Evolutionary conservation across 2,888 invertebrate species (phyloP).

Genomic region (Drosophila kokeensis): DNA sequence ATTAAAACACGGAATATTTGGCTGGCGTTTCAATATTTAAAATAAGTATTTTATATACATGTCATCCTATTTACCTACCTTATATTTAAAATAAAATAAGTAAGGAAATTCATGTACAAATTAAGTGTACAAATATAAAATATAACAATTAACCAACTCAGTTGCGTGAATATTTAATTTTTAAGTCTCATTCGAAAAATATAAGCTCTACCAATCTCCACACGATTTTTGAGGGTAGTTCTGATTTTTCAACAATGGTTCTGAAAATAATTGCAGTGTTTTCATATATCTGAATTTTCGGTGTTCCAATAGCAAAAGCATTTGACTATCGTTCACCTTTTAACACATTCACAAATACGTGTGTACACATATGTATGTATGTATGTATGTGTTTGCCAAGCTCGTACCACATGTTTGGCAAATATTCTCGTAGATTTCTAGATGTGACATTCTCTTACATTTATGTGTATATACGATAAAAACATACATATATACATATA

Average conservation of each 20-base stretch:
- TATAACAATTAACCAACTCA: neutral
- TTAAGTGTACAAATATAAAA: neutral
- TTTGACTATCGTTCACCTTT: constrained; percentile 7
- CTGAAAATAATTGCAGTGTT: neutral
- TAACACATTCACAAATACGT: neutral
- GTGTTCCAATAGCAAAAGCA: neutral
- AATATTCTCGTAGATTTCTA: constrained; percentile 11
- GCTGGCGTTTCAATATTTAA: neutral
- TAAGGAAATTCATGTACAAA: neutral
- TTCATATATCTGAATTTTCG: neutral
- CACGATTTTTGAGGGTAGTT: neutral
- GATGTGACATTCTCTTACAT: constrained; percentile 5
- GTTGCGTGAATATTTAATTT: neutral
- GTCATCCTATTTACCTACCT: neutral
- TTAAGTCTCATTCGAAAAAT: neutral
- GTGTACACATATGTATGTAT: neutral
- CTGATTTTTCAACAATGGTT: neutral
- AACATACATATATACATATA: neutral
- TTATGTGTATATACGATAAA: neutral
- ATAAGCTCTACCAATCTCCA: neutral
- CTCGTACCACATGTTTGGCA: constrained; percentile 16
- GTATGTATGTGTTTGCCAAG: neutral
- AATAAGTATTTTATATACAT: neutral
- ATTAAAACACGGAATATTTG: neutral
- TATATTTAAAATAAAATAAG: neutral